These are phyloP conservation scores for Julus scandinavius DNA, from an alignment of 2,888 invertebrate species.

Conservation along the genomic window DNA sequence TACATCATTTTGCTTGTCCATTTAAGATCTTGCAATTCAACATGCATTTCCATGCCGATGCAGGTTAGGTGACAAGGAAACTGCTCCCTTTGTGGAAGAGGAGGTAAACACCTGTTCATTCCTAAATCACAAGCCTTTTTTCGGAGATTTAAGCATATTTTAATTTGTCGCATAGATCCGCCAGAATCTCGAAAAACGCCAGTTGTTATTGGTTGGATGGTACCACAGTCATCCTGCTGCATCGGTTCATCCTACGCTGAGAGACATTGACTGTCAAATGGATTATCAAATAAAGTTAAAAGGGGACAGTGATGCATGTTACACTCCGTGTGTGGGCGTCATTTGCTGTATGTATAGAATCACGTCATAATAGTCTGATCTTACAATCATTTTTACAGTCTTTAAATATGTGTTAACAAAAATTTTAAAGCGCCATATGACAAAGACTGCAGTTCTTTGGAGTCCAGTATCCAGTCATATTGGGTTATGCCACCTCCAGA, in stretches of 20 bases:
- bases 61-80: conserved; percentile 81
- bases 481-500: conserved; percentile 98
- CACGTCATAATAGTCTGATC: not conserved
- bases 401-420: not conserved
- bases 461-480: conserved; percentile 70
- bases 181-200: conserved; percentile 82
- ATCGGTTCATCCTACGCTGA: conserved; percentile 79
- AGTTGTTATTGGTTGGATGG: conserved; percentile 89
- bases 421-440: conserved; percentile 63
- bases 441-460: conserved; percentile 81
- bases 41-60: conserved; percentile 87
- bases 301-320: conserved; percentile 89
- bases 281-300: conserved; percentile 96
- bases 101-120: conserved; percentile 62
- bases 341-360: conserved; percentile 83
- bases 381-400: conserved; percentile 57
- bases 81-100: conserved; percentile 69
- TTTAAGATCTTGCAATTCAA: conserved; percentile 82
- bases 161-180: conserved; percentile 72
- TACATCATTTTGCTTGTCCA: conserved; percentile 57
- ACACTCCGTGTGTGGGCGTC: conserved; percentile 90
- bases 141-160: not conserved
- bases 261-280: conserved; percentile 91
- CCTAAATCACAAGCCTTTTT: not conserved
- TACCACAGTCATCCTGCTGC: conserved; percentile 88